Percentiles rank a stretch among this genome's conserved stretches.
Evolutionary conservation across 2,113 vertebrate genomes (phyloP).

Genomic region (Sylvia atricapilla): DNA sequence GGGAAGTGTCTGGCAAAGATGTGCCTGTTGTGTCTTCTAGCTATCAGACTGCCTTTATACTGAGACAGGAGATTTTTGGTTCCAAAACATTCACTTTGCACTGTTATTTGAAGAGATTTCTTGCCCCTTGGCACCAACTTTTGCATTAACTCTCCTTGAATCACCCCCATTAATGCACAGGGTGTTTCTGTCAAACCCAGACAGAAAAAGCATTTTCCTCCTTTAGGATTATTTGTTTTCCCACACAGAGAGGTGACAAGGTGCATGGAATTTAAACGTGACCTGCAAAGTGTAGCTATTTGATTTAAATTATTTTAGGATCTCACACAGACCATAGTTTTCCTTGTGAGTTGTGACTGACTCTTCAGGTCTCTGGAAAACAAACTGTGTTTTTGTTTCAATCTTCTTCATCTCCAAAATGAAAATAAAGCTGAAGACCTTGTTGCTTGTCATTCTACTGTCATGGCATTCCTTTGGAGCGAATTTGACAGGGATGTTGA

Average conservation of each 20-base stretch:
- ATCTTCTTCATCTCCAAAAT: background rate
- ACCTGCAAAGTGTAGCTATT: fast-evolving
- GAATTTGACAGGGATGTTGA: background rate
- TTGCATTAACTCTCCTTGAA: background rate
- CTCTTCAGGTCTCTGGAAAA: background rate
- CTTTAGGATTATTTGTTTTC: background rate
- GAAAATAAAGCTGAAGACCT: background rate
- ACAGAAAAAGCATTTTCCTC: background rate
- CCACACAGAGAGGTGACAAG: background rate
- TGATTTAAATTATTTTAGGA: background rate
- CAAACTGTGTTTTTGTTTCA: fast-evolving
- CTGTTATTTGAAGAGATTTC: background rate
- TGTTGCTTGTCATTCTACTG: background rate
- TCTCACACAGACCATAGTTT: background rate
- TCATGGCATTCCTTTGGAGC: background rate
- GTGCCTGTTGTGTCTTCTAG: background rate
- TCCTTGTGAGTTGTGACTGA: background rate
- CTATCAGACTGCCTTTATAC: background rate
- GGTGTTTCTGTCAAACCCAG: background rate
- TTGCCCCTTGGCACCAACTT: background rate
- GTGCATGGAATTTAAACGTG: background rate
- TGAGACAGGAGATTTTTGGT: background rate
- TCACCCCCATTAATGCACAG: background rate
- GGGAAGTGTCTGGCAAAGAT: background rate
- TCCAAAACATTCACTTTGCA: background rate